phyloP scores from a whole-genome alignment of 2,113 vertebrate species.

The Podarcis muralis region DNA sequence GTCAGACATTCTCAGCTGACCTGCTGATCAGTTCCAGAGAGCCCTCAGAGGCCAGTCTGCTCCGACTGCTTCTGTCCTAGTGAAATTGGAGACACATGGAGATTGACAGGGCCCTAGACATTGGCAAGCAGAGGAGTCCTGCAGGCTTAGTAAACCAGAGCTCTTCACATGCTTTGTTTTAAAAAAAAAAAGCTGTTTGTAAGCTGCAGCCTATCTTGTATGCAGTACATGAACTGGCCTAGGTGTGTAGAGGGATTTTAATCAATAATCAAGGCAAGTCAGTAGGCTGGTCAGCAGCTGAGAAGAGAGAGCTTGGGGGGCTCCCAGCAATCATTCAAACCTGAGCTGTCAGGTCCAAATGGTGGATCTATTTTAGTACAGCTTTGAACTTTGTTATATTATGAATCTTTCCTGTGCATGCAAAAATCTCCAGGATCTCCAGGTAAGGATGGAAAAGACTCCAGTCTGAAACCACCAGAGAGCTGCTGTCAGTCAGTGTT shows the following conservation, averaged over 20 bases:
- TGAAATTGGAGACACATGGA: conserved; percentile 72
- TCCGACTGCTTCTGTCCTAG: conserved; percentile 55
- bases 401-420: background rate
- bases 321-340: background rate
- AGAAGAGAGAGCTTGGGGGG: background rate
- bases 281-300: background rate
- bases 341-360: background rate
- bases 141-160: too few species aligned
- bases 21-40: conserved; percentile 75
- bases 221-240: background rate
- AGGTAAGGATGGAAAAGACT: background rate
- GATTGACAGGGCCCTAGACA: conserved; percentile 46
- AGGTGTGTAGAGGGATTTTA: background rate
- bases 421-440: background rate
- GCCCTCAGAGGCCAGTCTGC: conserved; percentile 23
- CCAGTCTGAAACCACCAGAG: too few species aligned
- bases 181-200: too few species aligned
- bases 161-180: background rate
- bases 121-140: conserved; percentile 56
- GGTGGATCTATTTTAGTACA: too few species aligned
- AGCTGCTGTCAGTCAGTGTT: too few species aligned
- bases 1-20: conserved; percentile 85
- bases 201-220: background rate
- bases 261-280: background rate
- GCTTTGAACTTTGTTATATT: too few species aligned